A percentile compares a stretch with the other conserved stretches of the same genome.
Conservation (phyloP, 2,888 invertebrate genomes). For the Lycocerus yunnanus region DNA sequence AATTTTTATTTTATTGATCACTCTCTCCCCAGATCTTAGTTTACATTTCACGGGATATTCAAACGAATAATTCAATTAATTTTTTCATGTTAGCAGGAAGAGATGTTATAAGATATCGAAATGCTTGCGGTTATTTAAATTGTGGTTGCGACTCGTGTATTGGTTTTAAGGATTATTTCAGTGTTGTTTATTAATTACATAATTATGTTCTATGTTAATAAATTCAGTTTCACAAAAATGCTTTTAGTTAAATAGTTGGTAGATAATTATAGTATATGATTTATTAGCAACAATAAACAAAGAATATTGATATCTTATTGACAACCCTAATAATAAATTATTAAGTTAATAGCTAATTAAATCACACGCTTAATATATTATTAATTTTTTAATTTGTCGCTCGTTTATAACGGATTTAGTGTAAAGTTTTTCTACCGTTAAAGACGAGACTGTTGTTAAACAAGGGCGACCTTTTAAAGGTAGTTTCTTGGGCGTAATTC, state of each 20-base stretch:
- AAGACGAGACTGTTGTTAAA: constrained; percentile 19
- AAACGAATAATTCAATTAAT: too few species aligned
- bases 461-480: constrained; percentile 29
- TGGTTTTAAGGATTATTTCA: too few species aligned
- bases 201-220: too few species aligned
- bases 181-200: too few species aligned
- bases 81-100: too few species aligned
- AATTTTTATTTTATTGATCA: constrained; percentile 17
- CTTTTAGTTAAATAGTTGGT: background rate
- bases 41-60: too few species aligned
- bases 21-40: too few species aligned
- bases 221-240: too few species aligned
- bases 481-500: constrained; percentile 14
- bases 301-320: background rate
- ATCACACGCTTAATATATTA: background rate
- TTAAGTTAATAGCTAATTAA: background rate
- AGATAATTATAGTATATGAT: background rate
- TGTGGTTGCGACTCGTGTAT: too few species aligned
- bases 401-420: background rate
- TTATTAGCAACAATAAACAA: background rate
- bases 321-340: background rate
- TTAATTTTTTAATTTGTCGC: background rate
- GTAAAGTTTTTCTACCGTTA: background rate
- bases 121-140: too few species aligned
- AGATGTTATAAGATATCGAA: too few species aligned